phyloP scores from a whole-genome alignment of 92 coral and sea anemone species.

The Parazoanthus darwini region DNA sequence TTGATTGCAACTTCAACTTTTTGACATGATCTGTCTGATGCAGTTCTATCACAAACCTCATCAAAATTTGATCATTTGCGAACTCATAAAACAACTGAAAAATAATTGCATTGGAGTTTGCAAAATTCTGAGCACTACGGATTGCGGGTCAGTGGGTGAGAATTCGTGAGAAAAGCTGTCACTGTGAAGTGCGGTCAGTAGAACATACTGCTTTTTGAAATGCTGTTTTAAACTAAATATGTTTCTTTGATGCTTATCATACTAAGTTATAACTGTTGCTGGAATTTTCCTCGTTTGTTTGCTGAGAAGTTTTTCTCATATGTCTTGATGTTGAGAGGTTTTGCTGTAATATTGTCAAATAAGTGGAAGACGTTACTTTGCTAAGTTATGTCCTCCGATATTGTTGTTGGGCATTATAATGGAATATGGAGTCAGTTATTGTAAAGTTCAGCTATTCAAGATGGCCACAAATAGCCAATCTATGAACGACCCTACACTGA shows the following conservation, averaged over 20 bases:
- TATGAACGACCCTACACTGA: too few species aligned
- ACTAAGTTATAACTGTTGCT: neutral
- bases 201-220: neutral
- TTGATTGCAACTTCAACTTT: neutral
- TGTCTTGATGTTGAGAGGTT: neutral
- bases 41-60: neutral
- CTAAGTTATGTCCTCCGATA: too few species aligned
- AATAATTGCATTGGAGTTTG: neutral
- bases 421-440: too few species aligned
- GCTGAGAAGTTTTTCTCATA: neutral
- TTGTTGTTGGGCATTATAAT: neutral
- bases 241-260: neutral
- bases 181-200: neutral
- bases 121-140: neutral
- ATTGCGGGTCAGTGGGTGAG: neutral
- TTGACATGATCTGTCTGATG: neutral
- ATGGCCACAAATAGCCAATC: too few species aligned
- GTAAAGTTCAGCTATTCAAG: too few species aligned
- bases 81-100: neutral
- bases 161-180: neutral
- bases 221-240: neutral
- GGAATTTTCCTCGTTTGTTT: too few species aligned
- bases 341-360: neutral
- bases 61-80: neutral
- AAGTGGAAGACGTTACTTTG: too few species aligned